Conservation (phyloP, 2,797 vertebrate species). For the Paramormyrops hopkinsi region DNA sequence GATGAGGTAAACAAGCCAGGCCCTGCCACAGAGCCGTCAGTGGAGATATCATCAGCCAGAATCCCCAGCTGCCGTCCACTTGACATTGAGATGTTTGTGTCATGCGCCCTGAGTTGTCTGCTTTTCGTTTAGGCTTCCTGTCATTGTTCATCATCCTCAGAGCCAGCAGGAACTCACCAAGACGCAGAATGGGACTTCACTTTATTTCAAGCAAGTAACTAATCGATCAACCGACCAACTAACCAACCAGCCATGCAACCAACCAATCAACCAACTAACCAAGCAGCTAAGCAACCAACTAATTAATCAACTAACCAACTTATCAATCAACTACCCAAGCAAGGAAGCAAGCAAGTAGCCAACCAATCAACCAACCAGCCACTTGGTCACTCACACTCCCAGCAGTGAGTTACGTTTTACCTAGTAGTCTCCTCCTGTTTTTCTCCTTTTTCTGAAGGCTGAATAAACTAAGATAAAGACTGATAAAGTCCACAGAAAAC, state of each 20-base stretch:
- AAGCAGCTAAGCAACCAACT: neutral
- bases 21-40: neutral
- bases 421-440: neutral
- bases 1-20: slow-evolving; percentile 23
- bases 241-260: neutral
- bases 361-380: neutral
- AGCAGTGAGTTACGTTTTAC: neutral
- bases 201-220: neutral
- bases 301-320: neutral
- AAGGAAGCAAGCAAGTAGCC: neutral
- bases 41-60: slow-evolving; percentile 4
- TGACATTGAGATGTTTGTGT: slow-evolving; percentile 28
- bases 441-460: neutral
- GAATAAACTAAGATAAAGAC: neutral
- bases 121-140: slow-evolving; percentile 32
- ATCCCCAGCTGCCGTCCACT: neutral
- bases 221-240: neutral
- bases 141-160: slow-evolving; percentile 31
- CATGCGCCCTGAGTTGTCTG: slow-evolving; percentile 31
- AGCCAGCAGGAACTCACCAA: slow-evolving; percentile 37
- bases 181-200: slow-evolving; percentile 26
- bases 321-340: neutral
- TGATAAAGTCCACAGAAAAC: neutral
- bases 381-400: neutral
- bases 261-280: neutral